Evolutionary conservation across 1,140 invertebrate genomes (phyloP).

Genomic region (Meteorus sp.): DNA sequence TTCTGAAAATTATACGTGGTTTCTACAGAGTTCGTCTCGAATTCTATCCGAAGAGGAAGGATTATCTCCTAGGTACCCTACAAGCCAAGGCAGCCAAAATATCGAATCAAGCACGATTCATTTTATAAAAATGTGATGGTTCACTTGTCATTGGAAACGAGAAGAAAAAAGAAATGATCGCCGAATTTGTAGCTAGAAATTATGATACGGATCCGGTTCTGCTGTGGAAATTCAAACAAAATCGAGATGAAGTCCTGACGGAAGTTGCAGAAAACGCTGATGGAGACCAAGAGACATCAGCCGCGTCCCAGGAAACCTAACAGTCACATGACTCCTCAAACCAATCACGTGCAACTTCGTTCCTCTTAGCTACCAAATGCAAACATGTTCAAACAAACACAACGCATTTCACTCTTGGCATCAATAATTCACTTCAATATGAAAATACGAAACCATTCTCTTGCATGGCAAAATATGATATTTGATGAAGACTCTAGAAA

Average conservation of each 20-base stretch:
- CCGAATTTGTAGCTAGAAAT: constrained; percentile 81
- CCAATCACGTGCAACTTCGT: no score
- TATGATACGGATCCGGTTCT: constrained; percentile 95
- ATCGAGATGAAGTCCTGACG: constrained; percentile 60
- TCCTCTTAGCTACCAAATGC: no score
- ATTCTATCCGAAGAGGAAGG: constrained; percentile 86
- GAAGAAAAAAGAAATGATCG: constrained; percentile 89
- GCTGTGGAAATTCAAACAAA: constrained; percentile 83
- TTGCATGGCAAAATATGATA: no score
- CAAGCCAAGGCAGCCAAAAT: constrained; percentile 89
- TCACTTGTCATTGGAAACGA: constrained; percentile 92
- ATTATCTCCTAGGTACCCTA: constrained; percentile 87
- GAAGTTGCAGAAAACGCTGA: constrained; percentile 49
- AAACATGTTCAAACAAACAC: no score
- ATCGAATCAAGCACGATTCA: constrained; percentile 93
- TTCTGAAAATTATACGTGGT: constrained; percentile 80
- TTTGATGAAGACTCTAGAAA: no score
- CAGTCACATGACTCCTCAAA: no score
- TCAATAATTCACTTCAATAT: no score
- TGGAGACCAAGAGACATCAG: constrained; percentile 38
- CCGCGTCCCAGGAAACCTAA: no score
- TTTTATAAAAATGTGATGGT: constrained; percentile 96
- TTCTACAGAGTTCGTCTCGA: constrained; percentile 84
- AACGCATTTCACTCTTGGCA: no score
- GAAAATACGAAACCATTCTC: no score